Evolutionary conservation across 2,113 vertebrate genomes (phyloP).

Genomic region (Chaetorhynchus papuensis): DNA sequence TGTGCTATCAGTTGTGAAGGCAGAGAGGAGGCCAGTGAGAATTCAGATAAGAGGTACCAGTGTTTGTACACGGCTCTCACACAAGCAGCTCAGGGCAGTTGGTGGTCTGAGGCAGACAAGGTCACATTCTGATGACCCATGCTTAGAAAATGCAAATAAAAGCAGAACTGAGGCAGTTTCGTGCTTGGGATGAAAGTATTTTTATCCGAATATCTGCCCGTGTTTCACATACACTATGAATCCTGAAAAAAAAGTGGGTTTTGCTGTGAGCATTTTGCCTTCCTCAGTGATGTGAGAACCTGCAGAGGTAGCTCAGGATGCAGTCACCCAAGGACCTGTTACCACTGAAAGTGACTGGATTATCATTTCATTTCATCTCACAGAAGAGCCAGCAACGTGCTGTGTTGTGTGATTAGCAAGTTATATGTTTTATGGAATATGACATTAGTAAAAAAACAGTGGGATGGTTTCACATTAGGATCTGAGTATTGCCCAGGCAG

Average conservation of each 20-base stretch:
- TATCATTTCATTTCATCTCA: neutral
- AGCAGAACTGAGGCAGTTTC: neutral
- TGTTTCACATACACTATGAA: neutral
- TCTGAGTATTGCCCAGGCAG: neutral
- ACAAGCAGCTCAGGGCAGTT: neutral
- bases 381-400: neutral
- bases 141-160: neutral
- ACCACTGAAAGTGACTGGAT: neutral
- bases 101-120: neutral
- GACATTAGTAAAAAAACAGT: neutral
- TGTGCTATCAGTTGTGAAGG: neutral
- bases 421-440: neutral
- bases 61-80: rapidly evolving
- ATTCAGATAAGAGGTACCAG: neutral
- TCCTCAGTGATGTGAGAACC: neutral
- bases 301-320: neutral
- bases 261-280: neutral
- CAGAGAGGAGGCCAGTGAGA: neutral
- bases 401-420: neutral
- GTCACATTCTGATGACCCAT: neutral
- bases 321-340: neutral
- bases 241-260: neutral
- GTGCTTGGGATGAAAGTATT: neutral
- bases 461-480: neutral
- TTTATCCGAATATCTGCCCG: neutral